Percentiles rank a stretch among this genome's conserved stretches.
Conservation (phyloP, 2,113 vertebrate genomes). For the Gracilinanus agilis region DNA sequence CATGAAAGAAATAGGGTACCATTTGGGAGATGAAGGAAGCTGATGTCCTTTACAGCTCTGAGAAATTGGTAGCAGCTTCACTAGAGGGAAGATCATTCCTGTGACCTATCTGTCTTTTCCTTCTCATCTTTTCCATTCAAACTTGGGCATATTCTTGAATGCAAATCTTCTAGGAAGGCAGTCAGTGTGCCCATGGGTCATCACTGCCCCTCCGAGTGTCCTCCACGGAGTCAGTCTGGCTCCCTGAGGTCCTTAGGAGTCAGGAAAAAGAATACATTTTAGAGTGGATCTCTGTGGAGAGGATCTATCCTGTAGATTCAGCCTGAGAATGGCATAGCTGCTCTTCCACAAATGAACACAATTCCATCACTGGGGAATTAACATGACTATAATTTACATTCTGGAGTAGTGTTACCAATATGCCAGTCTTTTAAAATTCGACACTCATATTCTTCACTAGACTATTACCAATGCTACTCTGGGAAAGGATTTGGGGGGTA, state of each 20-base stretch:
- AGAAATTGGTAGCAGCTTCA: neutral
- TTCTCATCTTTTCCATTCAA: neutral
- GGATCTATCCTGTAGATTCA: neutral
- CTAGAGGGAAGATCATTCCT: neutral
- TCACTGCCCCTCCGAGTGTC: neutral
- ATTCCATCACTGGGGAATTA: neutral
- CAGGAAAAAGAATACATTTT: neutral
- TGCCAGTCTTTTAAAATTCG: neutral
- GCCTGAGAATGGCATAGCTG: neutral
- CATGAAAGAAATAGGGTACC: neutral
- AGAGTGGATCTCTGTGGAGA: neutral
- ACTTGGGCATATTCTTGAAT: neutral
- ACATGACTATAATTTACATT: neutral
- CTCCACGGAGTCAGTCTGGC: too few relatives aligned
- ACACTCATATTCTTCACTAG: neutral
- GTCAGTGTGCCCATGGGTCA: too few relatives aligned
- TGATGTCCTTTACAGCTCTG: neutral
- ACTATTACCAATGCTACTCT: neutral
- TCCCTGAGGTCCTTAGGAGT: neutral
- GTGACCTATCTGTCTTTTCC: neutral
- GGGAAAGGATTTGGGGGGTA: neutral
- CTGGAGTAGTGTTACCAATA: neutral
- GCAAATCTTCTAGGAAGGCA: too few relatives aligned
- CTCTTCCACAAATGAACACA: neutral
- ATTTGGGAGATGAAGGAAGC: neutral